Evolutionary conservation across 2,888 invertebrate species (phyloP).

Genomic region (Drosophila prostipennis): DNA sequence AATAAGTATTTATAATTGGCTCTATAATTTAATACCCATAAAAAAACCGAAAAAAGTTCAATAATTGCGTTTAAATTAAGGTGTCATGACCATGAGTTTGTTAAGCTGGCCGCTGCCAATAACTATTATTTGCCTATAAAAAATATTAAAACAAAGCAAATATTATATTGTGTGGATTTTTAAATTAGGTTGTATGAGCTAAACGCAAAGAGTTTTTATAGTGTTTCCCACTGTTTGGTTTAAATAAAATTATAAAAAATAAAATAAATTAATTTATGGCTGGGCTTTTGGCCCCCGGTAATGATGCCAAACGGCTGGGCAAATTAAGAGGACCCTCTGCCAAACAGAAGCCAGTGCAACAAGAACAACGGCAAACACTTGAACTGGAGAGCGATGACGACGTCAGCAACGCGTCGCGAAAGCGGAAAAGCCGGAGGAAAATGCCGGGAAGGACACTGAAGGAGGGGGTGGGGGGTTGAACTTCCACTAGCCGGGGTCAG

Average conservation of each 20-base stretch:
- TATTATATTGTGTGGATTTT: neutral
- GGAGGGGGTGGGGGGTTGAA: neutral
- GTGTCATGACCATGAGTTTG: conserved; percentile 16
- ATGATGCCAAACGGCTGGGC: conserved; percentile 13
- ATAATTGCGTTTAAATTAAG: conserved; percentile 17
- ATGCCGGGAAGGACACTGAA: conserved; percentile 1
- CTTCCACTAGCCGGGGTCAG: conserved; percentile 41
- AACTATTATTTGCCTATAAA: conserved; percentile 1
- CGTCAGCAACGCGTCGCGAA: conserved; percentile 34
- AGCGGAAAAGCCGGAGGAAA: conserved; percentile 16
- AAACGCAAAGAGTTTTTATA: neutral
- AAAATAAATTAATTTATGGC: neutral
- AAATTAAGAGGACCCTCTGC: conserved; percentile 21
- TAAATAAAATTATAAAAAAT: neutral
- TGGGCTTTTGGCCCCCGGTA: neutral
- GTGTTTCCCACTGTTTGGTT: neutral
- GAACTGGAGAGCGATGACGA: conserved; percentile 42
- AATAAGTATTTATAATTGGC: conserved; percentile 4
- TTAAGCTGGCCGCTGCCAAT: neutral
- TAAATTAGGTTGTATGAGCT: neutral
- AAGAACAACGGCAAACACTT: conserved; percentile 30
- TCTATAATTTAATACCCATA: neutral
- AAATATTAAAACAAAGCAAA: neutral
- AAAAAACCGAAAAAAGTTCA: neutral
- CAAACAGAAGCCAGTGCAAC: conserved; percentile 25